Evolutionary conservation across 2,888 invertebrate species (phyloP).

Genomic region (Pachydiplax longipennis): DNA sequence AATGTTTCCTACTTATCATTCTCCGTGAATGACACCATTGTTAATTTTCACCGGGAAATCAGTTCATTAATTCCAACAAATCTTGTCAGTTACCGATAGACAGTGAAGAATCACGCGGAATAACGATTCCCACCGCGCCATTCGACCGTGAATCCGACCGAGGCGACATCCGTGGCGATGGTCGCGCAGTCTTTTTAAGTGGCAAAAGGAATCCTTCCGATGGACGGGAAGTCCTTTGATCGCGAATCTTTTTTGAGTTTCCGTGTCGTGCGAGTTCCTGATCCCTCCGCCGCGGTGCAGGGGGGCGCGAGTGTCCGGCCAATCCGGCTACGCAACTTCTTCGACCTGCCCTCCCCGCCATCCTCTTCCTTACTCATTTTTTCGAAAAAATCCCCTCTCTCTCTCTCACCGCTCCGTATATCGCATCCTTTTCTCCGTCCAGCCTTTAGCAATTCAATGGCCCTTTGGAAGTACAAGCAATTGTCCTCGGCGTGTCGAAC

Average conservation of each 20-base stretch:
- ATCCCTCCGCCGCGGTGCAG: constrained; percentile 22
- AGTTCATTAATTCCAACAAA: no score
- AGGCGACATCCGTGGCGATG: not conserved
- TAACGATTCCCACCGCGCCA: no score
- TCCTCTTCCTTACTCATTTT: not conserved
- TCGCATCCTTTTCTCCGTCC: not conserved
- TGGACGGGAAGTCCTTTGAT: not conserved
- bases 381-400: not conserved
- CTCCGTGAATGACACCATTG: no score
- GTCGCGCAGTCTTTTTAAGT: no score
- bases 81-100: no score
- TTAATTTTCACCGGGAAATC: no score
- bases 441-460: constrained; percentile 25
- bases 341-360: not conserved
- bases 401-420: not conserved
- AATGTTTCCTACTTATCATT: no score
- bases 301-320: constrained; percentile 28
- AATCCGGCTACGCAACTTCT: constrained; percentile 7
- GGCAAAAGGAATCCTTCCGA: not conserved
- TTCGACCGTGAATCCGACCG: no score
- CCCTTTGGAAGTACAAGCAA: constrained; percentile 18
- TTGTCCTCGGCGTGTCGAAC: constrained; percentile 37
- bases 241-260: not conserved
- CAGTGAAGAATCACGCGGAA: no score
- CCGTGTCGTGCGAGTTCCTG: constrained; percentile 27